phyloP scores from a whole-genome alignment of 2,113 vertebrate genomes.

The Enhydra lutris region DNA sequence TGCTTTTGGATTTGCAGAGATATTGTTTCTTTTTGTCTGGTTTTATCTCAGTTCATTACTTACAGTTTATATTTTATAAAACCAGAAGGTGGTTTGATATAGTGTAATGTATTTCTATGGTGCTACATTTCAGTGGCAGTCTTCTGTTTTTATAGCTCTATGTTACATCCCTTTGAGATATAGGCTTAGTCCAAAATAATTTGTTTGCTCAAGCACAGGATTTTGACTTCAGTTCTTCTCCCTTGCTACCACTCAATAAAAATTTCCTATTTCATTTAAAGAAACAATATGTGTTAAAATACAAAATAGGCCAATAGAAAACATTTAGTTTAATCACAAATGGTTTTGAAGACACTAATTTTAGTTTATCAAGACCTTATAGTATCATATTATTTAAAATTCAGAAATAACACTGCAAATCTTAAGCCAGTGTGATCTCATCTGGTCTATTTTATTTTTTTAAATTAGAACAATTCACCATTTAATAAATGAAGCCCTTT shows the following conservation, averaged over 20 bases:
- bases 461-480: neutral
- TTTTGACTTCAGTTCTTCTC: neutral
- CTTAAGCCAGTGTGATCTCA: neutral
- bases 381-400: neutral
- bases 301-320: neutral
- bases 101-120: neutral
- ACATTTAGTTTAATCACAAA: neutral
- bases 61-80: constrained; percentile 51
- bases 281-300: neutral
- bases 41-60: constrained; percentile 24
- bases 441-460: neutral
- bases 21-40: neutral
- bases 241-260: neutral
- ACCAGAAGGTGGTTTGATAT: neutral
- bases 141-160: neutral
- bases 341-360: neutral
- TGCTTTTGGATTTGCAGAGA: neutral
- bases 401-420: neutral
- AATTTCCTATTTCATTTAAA: neutral
- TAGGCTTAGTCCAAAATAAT: neutral
- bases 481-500: neutral
- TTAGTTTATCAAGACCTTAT: neutral
- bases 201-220: neutral
- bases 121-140: neutral
- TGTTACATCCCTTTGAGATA: neutral